These are phyloP conservation scores for Aphelenchoides fujianensis DNA, from an alignment of 1,140 invertebrate genomes.

Conservation along the genomic window DNA sequence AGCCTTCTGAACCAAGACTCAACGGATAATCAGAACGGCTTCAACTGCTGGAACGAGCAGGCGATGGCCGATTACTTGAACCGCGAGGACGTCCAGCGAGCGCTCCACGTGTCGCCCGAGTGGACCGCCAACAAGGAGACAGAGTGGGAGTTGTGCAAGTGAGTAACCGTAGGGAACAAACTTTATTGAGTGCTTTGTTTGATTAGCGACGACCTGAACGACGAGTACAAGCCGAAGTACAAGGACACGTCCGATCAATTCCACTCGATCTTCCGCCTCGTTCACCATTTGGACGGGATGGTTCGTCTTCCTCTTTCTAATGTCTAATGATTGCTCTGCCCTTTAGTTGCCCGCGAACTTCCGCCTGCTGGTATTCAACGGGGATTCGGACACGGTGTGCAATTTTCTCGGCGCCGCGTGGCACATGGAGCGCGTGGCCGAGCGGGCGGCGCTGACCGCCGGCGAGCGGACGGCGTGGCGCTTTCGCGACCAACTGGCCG, in stretches of 20 bases:
- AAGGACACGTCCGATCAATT: conserved; percentile 27
- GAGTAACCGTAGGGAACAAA: neutral
- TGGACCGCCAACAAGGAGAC: conserved; percentile 19
- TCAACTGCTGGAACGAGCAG: conserved; percentile 28
- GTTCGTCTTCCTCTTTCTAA: neutral
- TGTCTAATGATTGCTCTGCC: neutral
- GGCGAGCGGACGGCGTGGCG: conserved; percentile 19
- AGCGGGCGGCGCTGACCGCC: conserved; percentile 6
- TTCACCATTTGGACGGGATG: conserved; percentile 13
- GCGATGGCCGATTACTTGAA: conserved; percentile 24
- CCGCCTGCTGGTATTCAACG: conserved; percentile 31
- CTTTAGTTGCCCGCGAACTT: conserved; percentile 31
- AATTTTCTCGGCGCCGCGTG: conserved; percentile 30
- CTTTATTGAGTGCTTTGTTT: conserved; percentile 18
- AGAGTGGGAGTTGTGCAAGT: conserved; percentile 22
- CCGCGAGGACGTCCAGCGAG: conserved; percentile 17
- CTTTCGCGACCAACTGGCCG: conserved; percentile 28
- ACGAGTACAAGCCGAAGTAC: conserved; percentile 25
- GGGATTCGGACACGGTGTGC: conserved; percentile 31
- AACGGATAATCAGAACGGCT: conserved; percentile 30
- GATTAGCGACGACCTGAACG: conserved; percentile 23
- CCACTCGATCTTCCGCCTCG: conserved; percentile 12
- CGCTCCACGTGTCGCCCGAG: conserved; percentile 17
- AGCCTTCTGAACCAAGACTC: conserved; percentile 30
- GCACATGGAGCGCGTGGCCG: conserved; percentile 32